phyloP scores from a whole-genome alignment of 2,113 vertebrate species.

The Mus spicilegus region DNA sequence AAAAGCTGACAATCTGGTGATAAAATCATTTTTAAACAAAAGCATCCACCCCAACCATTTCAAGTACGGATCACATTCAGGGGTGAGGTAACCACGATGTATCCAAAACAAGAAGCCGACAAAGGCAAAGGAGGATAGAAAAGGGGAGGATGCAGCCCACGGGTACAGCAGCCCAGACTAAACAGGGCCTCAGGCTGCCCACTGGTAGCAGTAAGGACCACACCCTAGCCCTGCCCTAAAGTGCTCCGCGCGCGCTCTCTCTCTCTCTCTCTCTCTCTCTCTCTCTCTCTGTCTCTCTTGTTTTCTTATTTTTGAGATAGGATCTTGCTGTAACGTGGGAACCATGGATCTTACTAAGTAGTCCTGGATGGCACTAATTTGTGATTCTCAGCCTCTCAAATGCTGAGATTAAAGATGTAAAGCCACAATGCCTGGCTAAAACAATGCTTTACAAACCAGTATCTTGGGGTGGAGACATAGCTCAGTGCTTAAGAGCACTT shows the following conservation, averaged over 20 bases:
- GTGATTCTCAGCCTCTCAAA: background rate
- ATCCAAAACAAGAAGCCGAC: constrained; percentile 2
- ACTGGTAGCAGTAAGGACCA: background rate
- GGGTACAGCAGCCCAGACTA: background rate
- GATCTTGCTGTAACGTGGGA: background rate
- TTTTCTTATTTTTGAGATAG: background rate
- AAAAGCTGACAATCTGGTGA: background rate
- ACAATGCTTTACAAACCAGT: background rate
- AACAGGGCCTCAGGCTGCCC: background rate
- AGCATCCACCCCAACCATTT: background rate
- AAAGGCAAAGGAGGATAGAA: background rate
- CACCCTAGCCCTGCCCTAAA: background rate
- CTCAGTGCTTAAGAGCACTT: background rate
- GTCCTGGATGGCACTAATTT: background rate
- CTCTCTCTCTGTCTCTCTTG: background rate
- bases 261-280: background rate
- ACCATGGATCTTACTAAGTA: background rate
- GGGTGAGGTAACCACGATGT: background rate
- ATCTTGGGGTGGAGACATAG: background rate
- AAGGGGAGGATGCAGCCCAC: background rate
- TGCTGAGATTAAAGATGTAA: background rate
- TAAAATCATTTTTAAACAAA: constrained; percentile 13
- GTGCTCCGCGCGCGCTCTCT: background rate
- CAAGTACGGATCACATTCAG: background rate
- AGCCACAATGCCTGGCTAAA: background rate